Base-by-base conservation (phyloP, 2,888 invertebrate species). In the Drosophila pseudotalamancana region DNA sequence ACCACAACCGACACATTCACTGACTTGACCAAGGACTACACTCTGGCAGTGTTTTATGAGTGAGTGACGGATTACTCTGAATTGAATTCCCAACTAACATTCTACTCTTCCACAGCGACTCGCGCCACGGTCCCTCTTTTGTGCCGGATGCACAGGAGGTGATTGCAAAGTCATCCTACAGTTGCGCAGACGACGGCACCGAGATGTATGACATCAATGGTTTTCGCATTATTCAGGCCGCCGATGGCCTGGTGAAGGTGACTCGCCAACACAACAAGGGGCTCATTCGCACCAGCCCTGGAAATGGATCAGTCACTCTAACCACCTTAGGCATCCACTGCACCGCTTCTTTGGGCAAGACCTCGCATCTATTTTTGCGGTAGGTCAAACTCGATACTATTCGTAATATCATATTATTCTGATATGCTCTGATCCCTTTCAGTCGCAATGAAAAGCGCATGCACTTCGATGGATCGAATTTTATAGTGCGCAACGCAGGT, bases 171-270 rank as follows among this genome's bases (percentile, higher is more conserved):
- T 95, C 96, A 23, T 95, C 95, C 87, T 96, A 96, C 87, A 96
- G 96, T 94, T 93, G 95, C 53, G 95, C 95, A 0, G 96, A 96
- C 72, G 96, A 97, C 86, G 96, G 96, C 31, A 95, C 96, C 32
- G 96, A 97, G 90, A 95, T 96, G 89, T 97, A 97, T 95, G 95
- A 96, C 84, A 96, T 97, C 79, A 96, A 97, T 91, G 96, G 96
- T 77, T 95, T 97, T 59, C 94, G 96, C 69, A 95, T 97, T 77
- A 96, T 96, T 21, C 97, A 97, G 91, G 96, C 96, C 5, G 94
- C 95, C 1, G 97, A 97, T 88, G 97, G 97, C 42, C 93, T 97
- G 25, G 96, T 97, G 40, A 94, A 96, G 96, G 84, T 91, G 51
- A 91, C 90, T 6, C 90, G 91, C 45, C 89, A 88, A 90, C 95